Evolutionary conservation across 2,888 invertebrate species (phyloP).

Genomic region (Brachyopa scutellaris): DNA sequence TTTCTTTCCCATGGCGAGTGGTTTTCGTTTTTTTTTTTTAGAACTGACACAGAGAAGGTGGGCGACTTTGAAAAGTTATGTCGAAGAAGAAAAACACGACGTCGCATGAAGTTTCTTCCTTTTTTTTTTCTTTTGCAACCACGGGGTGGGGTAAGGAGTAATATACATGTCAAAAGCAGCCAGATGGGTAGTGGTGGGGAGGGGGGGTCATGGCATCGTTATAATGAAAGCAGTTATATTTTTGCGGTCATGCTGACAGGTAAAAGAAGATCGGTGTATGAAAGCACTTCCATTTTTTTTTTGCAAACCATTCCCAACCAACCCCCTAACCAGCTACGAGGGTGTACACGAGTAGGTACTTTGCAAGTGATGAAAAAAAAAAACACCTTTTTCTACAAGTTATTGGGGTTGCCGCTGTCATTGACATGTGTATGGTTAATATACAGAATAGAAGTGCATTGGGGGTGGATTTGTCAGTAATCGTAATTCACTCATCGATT

Average conservation of each 20-base stretch:
- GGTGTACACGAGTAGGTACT: too few relatives aligned
- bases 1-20: background rate
- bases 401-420: slow-evolving; percentile 43
- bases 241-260: slow-evolving; percentile 45
- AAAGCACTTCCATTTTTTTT: too few relatives aligned
- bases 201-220: slow-evolving; percentile 12
- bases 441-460: too few relatives aligned
- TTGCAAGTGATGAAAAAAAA: slow-evolving; percentile 6
- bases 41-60: background rate
- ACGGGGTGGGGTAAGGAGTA: slow-evolving; percentile 2
- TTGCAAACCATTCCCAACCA: too few relatives aligned
- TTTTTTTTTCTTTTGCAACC: too few relatives aligned
- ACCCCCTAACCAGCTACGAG: too few relatives aligned
- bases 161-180: slow-evolving; percentile 52
- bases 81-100: background rate
- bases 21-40: background rate
- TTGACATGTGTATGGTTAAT: slow-evolving; percentile 51
- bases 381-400: slow-evolving; percentile 31
- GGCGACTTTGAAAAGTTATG: slow-evolving; percentile 8
- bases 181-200: background rate
- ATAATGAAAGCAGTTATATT: slow-evolving; percentile 55
- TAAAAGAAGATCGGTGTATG: background rate
- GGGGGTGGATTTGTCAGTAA: too few relatives aligned
- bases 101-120: slow-evolving; percentile 27
- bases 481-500: too few relatives aligned